Evolutionary conservation across 92 coral and sea anemone species (phyloP).

Genomic region (Heteractis magnifica): DNA sequence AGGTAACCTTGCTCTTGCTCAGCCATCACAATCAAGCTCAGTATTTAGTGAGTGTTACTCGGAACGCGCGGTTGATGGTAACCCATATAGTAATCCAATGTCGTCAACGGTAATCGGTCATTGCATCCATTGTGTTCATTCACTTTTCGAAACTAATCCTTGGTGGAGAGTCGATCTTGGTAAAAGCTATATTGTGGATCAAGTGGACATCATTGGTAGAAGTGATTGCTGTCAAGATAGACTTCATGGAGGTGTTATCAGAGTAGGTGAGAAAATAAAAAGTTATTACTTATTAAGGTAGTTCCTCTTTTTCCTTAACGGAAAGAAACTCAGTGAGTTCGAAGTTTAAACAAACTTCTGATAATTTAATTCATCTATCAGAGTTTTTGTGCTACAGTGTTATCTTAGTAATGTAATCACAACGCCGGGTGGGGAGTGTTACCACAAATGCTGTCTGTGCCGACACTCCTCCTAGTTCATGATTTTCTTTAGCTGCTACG

Average conservation of each 20-base stretch:
- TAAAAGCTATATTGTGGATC: conserved; percentile 1
- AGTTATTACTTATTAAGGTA: too few relatives aligned
- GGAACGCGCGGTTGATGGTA: background rate
- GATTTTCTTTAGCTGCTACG: too few relatives aligned
- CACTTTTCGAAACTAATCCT: background rate
- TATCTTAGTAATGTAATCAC: too few relatives aligned
- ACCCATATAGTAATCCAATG: background rate
- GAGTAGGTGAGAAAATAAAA: background rate
- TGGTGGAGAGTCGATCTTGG: conserved; percentile 8
- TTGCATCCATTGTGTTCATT: background rate
- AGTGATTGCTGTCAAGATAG: background rate
- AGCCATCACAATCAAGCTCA: background rate
- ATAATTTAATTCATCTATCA: too few relatives aligned
- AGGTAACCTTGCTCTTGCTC: conserved; percentile 8
- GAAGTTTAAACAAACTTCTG: too few relatives aligned
- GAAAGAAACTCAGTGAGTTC: too few relatives aligned
- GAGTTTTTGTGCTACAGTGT: too few relatives aligned
- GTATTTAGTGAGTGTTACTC: background rate
- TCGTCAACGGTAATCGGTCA: background rate
- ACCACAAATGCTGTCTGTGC: too few relatives aligned
- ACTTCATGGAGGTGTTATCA: background rate
- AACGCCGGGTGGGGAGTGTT: too few relatives aligned
- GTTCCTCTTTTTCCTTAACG: background rate
- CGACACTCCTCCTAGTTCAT: too few relatives aligned
- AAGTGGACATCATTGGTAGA: background rate